A percentile compares a stretch with the other conserved stretches of the same genome.
phyloP scores from a whole-genome alignment of 2,888 invertebrate genomes.

The Nephrocerus scutellatus region DNA sequence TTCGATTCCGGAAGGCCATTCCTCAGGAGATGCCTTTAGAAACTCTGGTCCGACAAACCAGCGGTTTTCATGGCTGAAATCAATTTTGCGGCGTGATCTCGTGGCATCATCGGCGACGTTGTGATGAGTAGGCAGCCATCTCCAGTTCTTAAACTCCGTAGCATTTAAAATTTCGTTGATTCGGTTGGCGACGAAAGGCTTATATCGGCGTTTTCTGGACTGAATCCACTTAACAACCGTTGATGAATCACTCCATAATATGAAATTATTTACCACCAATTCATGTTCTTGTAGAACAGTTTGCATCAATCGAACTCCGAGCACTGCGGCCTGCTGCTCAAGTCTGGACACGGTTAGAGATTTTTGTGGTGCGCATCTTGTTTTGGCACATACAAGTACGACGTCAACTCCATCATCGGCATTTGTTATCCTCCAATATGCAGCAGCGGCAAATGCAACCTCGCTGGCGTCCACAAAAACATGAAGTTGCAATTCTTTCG shows the following conservation, averaged over 20 bases:
- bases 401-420: slow-evolving; percentile 6
- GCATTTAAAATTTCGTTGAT: slow-evolving; percentile 9
- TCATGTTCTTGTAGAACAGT: slow-evolving; percentile 6
- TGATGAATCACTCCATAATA: slow-evolving; percentile 11
- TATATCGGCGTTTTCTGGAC: slow-evolving; percentile 20
- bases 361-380: slow-evolving; percentile 12
- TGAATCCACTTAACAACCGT: slow-evolving; percentile 22
- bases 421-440: slow-evolving; percentile 10
- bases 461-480: slow-evolving; percentile 14
- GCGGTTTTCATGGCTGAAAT: slow-evolving; percentile 11
- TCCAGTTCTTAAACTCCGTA: slow-evolving; percentile 18
- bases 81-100: neutral
- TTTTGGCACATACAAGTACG: slow-evolving; percentile 10
- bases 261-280: neutral
- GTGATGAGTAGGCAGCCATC: slow-evolving; percentile 14
- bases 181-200: slow-evolving; percentile 15
- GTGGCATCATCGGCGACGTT: slow-evolving; percentile 16
- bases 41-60: slow-evolving; percentile 11
- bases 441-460: slow-evolving; percentile 17
- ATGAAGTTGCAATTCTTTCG: slow-evolving; percentile 7
- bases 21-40: neutral
- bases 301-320: slow-evolving; percentile 10
- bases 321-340: slow-evolving; percentile 14
- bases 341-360: slow-evolving; percentile 7
- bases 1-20: no score